Evolutionary conservation across 2,888 invertebrate species (phyloP).

Genomic region (Nomada ruficornis): DNA sequence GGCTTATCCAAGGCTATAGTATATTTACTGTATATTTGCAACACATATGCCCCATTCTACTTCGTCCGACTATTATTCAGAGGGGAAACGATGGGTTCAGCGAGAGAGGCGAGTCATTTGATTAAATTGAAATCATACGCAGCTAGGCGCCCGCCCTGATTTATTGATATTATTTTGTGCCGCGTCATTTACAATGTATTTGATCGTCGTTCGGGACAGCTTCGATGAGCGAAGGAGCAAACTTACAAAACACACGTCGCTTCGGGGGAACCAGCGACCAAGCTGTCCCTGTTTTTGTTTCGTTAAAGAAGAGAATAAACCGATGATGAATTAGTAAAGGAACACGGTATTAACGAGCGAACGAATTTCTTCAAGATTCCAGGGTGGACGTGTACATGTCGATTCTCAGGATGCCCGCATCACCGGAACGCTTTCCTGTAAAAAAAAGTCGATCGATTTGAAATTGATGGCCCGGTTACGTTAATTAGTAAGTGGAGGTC

Average conservation of each 20-base stretch:
- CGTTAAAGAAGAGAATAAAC: no score
- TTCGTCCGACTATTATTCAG: not conserved
- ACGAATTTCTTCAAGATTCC: conserved; percentile 55
- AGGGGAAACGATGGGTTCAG: not conserved
- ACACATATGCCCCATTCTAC: conserved; percentile 14
- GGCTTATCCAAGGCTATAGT: no score
- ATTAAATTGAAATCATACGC: conserved; percentile 53
- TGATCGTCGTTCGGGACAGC: conserved; percentile 11
- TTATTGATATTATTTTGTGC: conserved; percentile 42
- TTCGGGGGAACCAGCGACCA: not conserved
- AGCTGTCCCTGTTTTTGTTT: conserved; percentile 24
- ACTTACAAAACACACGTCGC: conserved; percentile 7
- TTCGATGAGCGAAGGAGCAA: conserved; percentile 30
- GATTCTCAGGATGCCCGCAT: conserved; percentile 25
- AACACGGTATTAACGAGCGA: conserved; percentile 28
- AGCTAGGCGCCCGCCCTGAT: conserved; percentile 30
- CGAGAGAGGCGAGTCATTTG: conserved; percentile 48
- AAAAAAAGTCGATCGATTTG: conserved; percentile 77
- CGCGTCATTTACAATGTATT: conserved; percentile 35
- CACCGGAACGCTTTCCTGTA: conserved; percentile 61
- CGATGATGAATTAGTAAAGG: conserved; percentile 35
- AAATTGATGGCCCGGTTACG: conserved; percentile 78
- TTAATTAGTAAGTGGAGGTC: conserved; percentile 70
- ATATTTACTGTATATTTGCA: not conserved
- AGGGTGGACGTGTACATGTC: conserved; percentile 15